These are phyloP conservation scores for Leptobrachium leishanense DNA, from an alignment of 2,113 vertebrate species.

Conservation along the genomic window DNA sequence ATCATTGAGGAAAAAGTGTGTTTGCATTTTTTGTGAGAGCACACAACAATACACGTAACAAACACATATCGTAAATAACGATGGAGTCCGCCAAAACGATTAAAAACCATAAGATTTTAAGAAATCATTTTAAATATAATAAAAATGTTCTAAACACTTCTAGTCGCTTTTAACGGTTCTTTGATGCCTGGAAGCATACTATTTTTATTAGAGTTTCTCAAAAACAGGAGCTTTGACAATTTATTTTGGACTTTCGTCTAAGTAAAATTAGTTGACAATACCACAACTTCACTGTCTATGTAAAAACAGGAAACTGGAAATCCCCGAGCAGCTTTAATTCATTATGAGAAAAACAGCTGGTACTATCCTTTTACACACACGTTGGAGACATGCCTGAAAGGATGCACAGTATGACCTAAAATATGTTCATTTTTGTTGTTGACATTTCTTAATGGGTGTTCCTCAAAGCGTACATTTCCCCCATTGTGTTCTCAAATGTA, in stretches of 20 bases:
- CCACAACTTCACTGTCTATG: constrained; percentile 71
- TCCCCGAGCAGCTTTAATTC: constrained; percentile 76
- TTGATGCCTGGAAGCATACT: constrained; percentile 68
- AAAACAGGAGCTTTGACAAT: constrained; percentile 67
- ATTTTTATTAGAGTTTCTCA: constrained; percentile 60
- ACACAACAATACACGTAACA: too few relatives aligned
- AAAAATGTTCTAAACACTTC: neutral
- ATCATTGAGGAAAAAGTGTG: too few relatives aligned
- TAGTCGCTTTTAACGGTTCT: constrained; percentile 58
- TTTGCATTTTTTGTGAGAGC: too few relatives aligned
- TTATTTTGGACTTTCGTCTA: constrained; percentile 72
- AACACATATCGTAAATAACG: too few relatives aligned
- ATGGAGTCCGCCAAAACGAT: neutral
- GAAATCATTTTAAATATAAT: neutral
- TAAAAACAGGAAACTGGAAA: constrained; percentile 81
- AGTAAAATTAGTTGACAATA: constrained; percentile 72
- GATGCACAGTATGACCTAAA: constrained; percentile 66
- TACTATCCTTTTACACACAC: constrained; percentile 62
- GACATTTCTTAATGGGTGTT: constrained; percentile 67
- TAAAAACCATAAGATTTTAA: neutral
- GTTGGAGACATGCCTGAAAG: constrained; percentile 69
- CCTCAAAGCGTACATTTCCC: constrained; percentile 66
- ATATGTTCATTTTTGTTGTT: constrained; percentile 54
- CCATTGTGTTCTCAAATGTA: constrained; percentile 59
- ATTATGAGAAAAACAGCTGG: constrained; percentile 80